Conservation (phyloP, 1,140 invertebrate genomes). For the Theocolax elegans region DNA sequence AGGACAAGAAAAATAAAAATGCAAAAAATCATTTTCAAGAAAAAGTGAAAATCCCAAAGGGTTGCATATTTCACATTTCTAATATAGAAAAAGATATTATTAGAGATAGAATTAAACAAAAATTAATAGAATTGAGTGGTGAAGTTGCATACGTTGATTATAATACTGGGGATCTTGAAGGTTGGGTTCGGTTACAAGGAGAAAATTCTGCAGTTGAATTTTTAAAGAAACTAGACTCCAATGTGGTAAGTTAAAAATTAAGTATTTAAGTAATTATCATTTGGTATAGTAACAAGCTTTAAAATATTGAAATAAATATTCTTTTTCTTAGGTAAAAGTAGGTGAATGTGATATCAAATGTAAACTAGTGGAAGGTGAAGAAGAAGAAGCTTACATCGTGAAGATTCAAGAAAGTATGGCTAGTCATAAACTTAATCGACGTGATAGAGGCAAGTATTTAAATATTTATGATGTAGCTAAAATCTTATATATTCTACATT, state of each 20-base stretch:
- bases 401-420: slow-evolving; percentile 69
- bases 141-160: slow-evolving; percentile 82
- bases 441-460: slow-evolving; percentile 52
- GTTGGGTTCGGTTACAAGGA: slow-evolving; percentile 76
- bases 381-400: slow-evolving; percentile 75
- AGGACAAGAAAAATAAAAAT: slow-evolving; percentile 48
- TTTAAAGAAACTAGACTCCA: slow-evolving; percentile 70
- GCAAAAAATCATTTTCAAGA: slow-evolving; percentile 50
- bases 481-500: neutral
- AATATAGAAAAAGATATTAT: slow-evolving; percentile 72
- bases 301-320: slow-evolving; percentile 4
- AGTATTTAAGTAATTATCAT: no score
- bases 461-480: neutral
- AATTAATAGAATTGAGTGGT: slow-evolving; percentile 71
- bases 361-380: slow-evolving; percentile 74
- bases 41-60: slow-evolving; percentile 71
- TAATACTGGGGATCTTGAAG: slow-evolving; percentile 77
- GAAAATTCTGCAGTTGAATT: slow-evolving; percentile 75
- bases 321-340: slow-evolving; percentile 61
- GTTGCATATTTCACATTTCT: slow-evolving; percentile 76
- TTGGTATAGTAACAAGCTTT: no score
- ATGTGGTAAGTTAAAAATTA: slow-evolving; percentile 15
- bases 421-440: slow-evolving; percentile 64
- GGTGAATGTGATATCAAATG: slow-evolving; percentile 71
- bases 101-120: slow-evolving; percentile 78